phyloP scores from a whole-genome alignment of 2,888 invertebrate genomes.

The Tipula lateralis region DNA sequence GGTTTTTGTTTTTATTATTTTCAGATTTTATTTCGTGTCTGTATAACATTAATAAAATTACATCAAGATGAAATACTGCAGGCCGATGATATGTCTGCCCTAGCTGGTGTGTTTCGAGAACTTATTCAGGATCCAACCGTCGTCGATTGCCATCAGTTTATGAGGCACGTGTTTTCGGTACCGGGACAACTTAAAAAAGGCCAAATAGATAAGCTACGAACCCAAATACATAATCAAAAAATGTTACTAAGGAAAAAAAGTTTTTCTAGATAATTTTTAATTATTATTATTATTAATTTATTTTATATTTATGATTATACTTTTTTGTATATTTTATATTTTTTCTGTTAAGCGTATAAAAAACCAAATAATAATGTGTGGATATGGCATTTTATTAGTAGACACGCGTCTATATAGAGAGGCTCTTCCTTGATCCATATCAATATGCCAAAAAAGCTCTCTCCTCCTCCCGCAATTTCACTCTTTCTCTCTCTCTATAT shows the following conservation, averaged over 20 bases:
- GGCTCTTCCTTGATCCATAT: too few species aligned
- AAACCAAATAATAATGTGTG: not conserved
- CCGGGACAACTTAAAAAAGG: constrained; percentile 52
- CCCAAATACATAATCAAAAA: constrained; percentile 15
- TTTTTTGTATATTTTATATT: not conserved
- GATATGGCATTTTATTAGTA: not conserved
- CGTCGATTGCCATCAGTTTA: constrained; percentile 82
- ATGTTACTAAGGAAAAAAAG: constrained; percentile 15
- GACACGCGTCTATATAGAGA: not conserved
- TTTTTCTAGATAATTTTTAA: constrained; percentile 3
- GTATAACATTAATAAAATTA: constrained; percentile 72
- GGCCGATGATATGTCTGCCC: constrained; percentile 73
- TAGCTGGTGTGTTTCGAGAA: constrained; percentile 76
- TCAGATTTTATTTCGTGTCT: constrained; percentile 78
- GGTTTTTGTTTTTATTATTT: constrained; percentile 31
- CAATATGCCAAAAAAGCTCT: too few species aligned
- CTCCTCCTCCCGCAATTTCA: too few species aligned
- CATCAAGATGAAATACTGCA: constrained; percentile 67
- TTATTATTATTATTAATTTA: constrained; percentile 3
- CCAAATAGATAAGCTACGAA: constrained; percentile 19
- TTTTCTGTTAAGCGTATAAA: constrained; percentile 1
- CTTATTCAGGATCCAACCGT: constrained; percentile 74
- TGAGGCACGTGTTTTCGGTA: constrained; percentile 79
- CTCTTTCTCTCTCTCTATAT: too few species aligned
- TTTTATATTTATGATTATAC: not conserved